Evolutionary conservation across 2,797 vertebrate genomes (phyloP).

Genomic region (Tinamus major): DNA sequence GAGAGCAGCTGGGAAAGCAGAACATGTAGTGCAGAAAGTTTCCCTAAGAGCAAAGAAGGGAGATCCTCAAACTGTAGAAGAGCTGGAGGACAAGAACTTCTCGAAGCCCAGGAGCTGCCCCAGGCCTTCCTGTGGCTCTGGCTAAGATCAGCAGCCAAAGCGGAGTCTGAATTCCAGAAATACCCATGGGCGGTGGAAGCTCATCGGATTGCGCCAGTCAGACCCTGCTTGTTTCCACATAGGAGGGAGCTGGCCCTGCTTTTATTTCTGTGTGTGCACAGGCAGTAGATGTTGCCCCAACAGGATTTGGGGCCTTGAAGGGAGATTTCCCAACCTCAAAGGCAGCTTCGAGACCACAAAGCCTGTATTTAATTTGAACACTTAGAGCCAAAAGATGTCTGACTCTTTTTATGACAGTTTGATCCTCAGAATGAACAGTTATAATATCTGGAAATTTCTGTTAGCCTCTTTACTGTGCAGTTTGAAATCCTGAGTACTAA

Average conservation of each 20-base stretch:
- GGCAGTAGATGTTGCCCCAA: background rate
- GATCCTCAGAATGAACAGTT: slow-evolving; percentile 22
- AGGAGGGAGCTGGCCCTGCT: background rate
- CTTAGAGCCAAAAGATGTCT: slow-evolving; percentile 13
- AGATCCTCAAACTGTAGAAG: background rate
- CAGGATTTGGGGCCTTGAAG: background rate
- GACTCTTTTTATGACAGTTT: background rate
- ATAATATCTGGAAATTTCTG: background rate
- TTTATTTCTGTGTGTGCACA: background rate
- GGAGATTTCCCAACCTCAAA: slow-evolving; percentile 43
- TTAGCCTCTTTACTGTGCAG: background rate
- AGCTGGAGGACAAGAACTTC: background rate
- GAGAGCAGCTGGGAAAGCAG: background rate
- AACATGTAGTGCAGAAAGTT: background rate
- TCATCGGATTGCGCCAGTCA: background rate
- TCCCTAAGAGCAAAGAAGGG: background rate
- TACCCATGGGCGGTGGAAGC: background rate
- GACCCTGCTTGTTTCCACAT: background rate
- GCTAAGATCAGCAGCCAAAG: background rate
- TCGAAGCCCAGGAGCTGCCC: background rate
- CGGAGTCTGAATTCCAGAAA: slow-evolving; percentile 10
- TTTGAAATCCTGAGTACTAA: slow-evolving; percentile 16
- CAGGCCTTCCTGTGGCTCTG: background rate
- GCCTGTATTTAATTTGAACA: slow-evolving; percentile 24
- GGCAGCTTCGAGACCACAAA: slow-evolving; percentile 34